phyloP scores from a whole-genome alignment of 2,113 vertebrate genomes.

The Cichladusa arquata region DNA sequence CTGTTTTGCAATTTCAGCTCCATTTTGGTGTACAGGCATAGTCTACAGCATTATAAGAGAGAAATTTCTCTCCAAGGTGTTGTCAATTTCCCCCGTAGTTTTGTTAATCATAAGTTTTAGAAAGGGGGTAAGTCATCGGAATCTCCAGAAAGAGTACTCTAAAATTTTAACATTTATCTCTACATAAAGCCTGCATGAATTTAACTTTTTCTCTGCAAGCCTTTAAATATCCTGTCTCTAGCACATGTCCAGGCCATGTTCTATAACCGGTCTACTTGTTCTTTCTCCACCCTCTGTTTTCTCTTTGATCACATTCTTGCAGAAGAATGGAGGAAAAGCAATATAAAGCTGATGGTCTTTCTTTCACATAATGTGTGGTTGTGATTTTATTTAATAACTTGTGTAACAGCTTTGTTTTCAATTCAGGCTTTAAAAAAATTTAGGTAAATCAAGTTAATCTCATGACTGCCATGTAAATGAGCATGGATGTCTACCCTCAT shows the following conservation, averaged over 20 bases:
- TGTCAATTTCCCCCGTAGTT: not conserved
- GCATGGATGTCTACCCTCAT: not conserved
- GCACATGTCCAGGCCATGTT: not conserved
- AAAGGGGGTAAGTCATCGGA: not conserved
- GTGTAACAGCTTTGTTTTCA: not conserved
- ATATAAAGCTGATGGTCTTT: not conserved
- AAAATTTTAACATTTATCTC: not conserved
- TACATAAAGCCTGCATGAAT: not conserved
- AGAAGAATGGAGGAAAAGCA: not conserved
- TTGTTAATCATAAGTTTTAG: not conserved
- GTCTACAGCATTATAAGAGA: not conserved
- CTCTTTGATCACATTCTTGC: not conserved
- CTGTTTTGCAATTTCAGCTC: not conserved
- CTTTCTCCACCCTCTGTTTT: not conserved
- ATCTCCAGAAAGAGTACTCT: not conserved
- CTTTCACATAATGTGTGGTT: not conserved
- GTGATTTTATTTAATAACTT: not conserved
- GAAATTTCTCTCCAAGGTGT: not conserved
- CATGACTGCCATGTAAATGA: not conserved
- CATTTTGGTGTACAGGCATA: not conserved
- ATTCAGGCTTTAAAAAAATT: not conserved
- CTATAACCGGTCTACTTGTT: not conserved
- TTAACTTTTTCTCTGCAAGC: not conserved
- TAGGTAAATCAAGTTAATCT: not conserved
- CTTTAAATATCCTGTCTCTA: not conserved